Percentiles rank a stretch among this genome's conserved stretches.
phyloP scores from a whole-genome alignment of 2,888 invertebrate genomes.

The Cinara cedri region DNA sequence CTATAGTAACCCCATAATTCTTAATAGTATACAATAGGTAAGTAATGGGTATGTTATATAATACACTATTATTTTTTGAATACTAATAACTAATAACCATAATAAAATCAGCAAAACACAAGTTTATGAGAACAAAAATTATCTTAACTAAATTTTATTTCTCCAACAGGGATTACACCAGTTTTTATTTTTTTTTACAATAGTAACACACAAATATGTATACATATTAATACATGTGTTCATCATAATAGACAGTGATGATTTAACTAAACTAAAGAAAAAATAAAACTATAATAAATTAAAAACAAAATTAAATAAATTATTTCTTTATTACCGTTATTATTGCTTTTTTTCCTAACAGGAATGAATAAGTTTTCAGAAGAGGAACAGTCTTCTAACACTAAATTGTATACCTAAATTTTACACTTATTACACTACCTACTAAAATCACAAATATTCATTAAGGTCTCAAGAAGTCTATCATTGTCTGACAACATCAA shows the following conservation, averaged over 20 bases:
- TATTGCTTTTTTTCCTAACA: conserved; percentile 13
- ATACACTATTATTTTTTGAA: conserved; percentile 14
- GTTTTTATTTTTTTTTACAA: no score
- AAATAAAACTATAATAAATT: conserved; percentile 1
- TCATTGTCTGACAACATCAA: background rate
- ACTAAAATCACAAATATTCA: conserved; percentile 34
- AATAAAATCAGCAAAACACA: background rate
- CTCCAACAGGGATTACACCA: background rate
- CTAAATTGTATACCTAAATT: conserved; percentile 18
- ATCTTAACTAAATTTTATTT: conserved; percentile 15
- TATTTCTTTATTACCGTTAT: conserved; percentile 5
- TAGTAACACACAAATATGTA: background rate
- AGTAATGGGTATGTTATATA: background rate
- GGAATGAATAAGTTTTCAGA: conserved; percentile 56
- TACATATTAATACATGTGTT: background rate
- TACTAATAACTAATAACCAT: conserved; percentile 1
- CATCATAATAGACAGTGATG: background rate
- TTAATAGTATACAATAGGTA: background rate
- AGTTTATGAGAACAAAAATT: conserved; percentile 28
- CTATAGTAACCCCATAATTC: background rate
- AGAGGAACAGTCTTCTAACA: conserved; percentile 53
- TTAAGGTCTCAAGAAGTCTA: background rate
- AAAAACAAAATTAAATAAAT: background rate
- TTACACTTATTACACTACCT: conserved; percentile 4
- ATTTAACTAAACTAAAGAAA: conserved; percentile 10